phyloP scores from a whole-genome alignment of 1,140 invertebrate genomes.

The Caenorhabditis remanei region DNA sequence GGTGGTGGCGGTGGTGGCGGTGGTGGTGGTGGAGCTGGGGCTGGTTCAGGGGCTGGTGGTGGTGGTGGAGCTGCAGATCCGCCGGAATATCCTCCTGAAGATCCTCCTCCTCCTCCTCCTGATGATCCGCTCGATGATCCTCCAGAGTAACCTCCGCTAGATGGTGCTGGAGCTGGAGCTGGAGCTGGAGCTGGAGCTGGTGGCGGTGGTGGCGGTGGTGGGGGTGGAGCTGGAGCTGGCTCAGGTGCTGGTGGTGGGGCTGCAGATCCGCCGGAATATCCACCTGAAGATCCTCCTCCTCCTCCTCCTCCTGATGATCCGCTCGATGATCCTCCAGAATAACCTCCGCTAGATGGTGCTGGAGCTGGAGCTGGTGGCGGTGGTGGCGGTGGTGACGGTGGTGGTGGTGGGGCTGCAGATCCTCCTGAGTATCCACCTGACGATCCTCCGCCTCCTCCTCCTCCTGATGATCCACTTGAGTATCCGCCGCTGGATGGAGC shows the following conservation, averaged over 20 bases:
- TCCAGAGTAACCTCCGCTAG: not conserved
- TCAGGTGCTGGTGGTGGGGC: not conserved
- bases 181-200: not conserved
- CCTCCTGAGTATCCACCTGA: conserved; percentile 10
- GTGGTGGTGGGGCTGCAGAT: not conserved
- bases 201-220: not conserved
- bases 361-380: conserved; percentile 7
- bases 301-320: no score
- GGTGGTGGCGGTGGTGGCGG: conserved; percentile 1
- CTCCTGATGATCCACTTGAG: conserved; percentile 9
- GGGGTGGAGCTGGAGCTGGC: not conserved
- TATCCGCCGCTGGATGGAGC: conserved; percentile 27
- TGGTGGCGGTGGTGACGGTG: not conserved
- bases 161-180: not conserved
- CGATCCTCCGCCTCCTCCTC: conserved; percentile 7
- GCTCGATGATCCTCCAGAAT: conserved; percentile 7
- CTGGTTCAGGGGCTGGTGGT: not conserved
- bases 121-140: not conserved
- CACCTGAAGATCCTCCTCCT: conserved; percentile 8
- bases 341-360: conserved; percentile 25
- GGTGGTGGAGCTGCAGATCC: not conserved
- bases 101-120: not conserved
- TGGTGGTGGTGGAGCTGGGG: not conserved
- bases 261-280: not conserved
- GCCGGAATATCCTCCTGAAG: not conserved